Percentiles rank a stretch among this genome's conserved stretches.
These are phyloP conservation scores for Coregonus ussuriensis DNA, from an alignment of 2,797 vertebrate species.

Conservation along the genomic window DNA sequence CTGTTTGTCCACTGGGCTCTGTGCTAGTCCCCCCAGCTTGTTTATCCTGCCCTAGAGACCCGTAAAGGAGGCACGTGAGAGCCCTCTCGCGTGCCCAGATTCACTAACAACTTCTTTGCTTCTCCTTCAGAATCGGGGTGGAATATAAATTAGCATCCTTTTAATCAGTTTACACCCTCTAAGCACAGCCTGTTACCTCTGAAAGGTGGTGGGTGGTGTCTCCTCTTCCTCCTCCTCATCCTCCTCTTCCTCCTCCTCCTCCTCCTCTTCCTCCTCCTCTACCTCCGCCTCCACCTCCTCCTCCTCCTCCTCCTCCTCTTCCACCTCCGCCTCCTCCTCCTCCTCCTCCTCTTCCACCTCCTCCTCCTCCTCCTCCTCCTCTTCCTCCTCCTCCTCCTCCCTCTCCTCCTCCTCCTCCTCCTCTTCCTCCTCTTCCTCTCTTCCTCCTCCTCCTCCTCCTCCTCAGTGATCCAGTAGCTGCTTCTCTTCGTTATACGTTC, in stretches of 20 bases:
- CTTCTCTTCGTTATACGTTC: conserved; percentile 38
- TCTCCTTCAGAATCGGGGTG: conserved; percentile 47
- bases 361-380: too few relatives aligned
- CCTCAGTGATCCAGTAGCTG: neutral
- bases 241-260: too few relatives aligned
- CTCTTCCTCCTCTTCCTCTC: too few relatives aligned
- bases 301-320: too few relatives aligned
- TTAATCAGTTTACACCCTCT: conserved; percentile 52
- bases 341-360: accelerated
- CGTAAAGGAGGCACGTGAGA: conserved; percentile 2
- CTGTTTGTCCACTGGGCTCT: neutral
- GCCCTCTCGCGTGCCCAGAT: conserved; percentile 31
- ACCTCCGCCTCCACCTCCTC: too few relatives aligned
- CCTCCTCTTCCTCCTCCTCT: too few relatives aligned
- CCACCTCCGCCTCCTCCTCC: accelerated
- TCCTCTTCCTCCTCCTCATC: neutral
- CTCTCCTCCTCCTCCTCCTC: too few relatives aligned
- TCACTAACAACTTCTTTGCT: conserved; percentile 49
- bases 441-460: too few relatives aligned
- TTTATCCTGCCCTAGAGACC: neutral
- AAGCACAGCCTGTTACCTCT: conserved; percentile 17
- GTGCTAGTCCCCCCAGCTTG: neutral
- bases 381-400: too few relatives aligned
- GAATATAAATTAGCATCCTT: conserved; percentile 64
- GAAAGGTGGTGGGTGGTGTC: conserved; percentile 20